Percentiles rank a stretch among this genome's conserved stretches.
These are phyloP conservation scores for Diorhabda carinulata DNA, from an alignment of 1,140 invertebrate genomes.

Conservation along the genomic window DNA sequence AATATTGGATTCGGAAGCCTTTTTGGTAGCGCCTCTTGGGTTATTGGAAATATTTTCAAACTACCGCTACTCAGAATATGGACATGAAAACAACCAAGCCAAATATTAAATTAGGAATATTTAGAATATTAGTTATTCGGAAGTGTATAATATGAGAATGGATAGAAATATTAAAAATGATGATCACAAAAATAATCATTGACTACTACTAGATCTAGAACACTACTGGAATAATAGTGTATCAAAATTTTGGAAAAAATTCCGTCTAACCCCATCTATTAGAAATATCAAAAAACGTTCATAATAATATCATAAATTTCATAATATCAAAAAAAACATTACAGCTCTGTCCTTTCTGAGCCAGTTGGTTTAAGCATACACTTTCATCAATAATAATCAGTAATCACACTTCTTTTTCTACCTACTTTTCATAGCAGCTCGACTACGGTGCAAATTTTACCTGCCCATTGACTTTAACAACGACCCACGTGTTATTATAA, in stretches of 20 bases:
- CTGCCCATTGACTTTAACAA: not conserved
- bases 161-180: not conserved
- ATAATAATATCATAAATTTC: not conserved
- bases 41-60: not conserved
- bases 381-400: not conserved
- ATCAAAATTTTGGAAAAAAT: too few relatives aligned
- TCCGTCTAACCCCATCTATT: too few relatives aligned
- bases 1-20: not conserved
- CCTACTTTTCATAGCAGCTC: not conserved
- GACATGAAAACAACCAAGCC: too few relatives aligned
- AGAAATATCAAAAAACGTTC: not conserved
- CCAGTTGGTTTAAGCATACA: not conserved
- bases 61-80: not conserved
- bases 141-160: not conserved
- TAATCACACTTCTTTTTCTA: slow-evolving; percentile 2
- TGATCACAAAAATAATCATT: not conserved
- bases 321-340: not conserved
- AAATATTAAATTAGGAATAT: too few relatives aligned
- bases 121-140: too few relatives aligned
- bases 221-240: too few relatives aligned
- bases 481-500: not conserved
- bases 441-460: not conserved
- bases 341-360: not conserved
- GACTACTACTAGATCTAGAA: not conserved
- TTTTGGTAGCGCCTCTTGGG: not conserved